Evolutionary conservation across 2,797 vertebrate species (phyloP), one percentile per base, ranked within the genome.

Genomic region (Cheirogaleus major): DNA sequence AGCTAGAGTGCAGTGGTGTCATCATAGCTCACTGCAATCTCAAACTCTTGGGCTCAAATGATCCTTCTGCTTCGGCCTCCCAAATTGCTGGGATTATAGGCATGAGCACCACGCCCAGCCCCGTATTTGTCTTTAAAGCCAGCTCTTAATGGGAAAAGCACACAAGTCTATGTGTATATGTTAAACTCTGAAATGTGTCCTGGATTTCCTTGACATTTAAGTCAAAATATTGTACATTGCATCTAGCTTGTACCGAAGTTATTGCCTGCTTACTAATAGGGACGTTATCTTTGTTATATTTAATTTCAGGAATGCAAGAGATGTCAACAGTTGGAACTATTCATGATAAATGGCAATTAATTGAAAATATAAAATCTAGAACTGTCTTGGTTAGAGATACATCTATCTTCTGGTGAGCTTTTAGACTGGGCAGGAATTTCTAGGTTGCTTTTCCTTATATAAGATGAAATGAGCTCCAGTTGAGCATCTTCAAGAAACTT

Each of bases 191-290:
- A 89, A 65, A 81, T 78, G 4, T 87, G n/a, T 80, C 81, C 85
- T 96, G 70, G 7, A 35, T 83, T 87, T 92, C 65, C 63, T 94
- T 96, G 87, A 83, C 50, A 87, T 95, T 96, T 78, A 85, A 89
- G 50, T 87, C 6, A 96, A 93, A 81, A 86, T 81, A 82, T 72
- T 86, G 52, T 59, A 76, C 18, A 23, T 50, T 32, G 4, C 11
- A 67, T 80, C 15, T 82, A 18, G 65, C 18, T 67, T 61, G 22
- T 57, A 70, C 41, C 22, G 23, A 43, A 59, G 52, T 89, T 86
- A 91, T 82, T 83, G 27, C 63, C 61, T 85, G 35, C 30, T 91
- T 86, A 17, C 38, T 61, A 13, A 63, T 69, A 18, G 15, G 18
- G 55, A n/a, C 20, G 14, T 35, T 76, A 55, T 72, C 83, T 91